Conservation (phyloP, 2,888 invertebrate genomes). For the Taphrorychus bicolor region DNA sequence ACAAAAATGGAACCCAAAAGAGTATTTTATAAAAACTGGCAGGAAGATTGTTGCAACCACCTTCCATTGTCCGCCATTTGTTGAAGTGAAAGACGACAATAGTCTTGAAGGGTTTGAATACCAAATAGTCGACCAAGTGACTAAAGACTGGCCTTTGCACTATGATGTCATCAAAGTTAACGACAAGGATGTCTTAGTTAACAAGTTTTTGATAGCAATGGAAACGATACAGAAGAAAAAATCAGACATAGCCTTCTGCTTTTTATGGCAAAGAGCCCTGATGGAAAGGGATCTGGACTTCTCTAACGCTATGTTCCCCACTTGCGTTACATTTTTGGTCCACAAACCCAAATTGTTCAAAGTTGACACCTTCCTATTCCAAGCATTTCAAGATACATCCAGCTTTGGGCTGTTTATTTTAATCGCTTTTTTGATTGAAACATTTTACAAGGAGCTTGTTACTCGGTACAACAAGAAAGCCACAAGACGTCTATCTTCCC, state of each 20-base stretch:
- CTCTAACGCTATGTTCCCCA: slow-evolving; percentile 25
- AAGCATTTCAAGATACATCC: slow-evolving; percentile 25
- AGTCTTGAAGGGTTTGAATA: slow-evolving; percentile 18
- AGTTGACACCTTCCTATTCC: slow-evolving; percentile 28
- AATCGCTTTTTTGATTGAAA: not conserved
- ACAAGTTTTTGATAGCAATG: slow-evolving; percentile 30
- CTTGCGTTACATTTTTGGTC: slow-evolving; percentile 37
- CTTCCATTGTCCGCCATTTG: slow-evolving; percentile 38
- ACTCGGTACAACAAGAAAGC: too few species aligned
- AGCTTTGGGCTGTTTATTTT: not conserved
- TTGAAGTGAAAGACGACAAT: slow-evolving; percentile 5
- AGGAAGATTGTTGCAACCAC: slow-evolving; percentile 27
- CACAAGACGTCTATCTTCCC: not conserved
- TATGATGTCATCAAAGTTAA: slow-evolving; percentile 17
- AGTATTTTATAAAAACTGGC: slow-evolving; percentile 25
- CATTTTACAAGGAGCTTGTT: not conserved
- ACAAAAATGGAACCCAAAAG: slow-evolving; percentile 25
- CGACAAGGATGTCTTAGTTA: slow-evolving; percentile 6
- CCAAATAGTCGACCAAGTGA: slow-evolving; percentile 20
- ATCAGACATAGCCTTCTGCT: slow-evolving; percentile 35
- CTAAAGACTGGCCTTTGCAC: slow-evolving; percentile 30
- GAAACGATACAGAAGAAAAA: slow-evolving; percentile 8
- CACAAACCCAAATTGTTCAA: slow-evolving; percentile 29
- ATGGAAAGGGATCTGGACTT: slow-evolving; percentile 26
- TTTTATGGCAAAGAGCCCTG: slow-evolving; percentile 38